phyloP scores from a whole-genome alignment of 2,888 invertebrate genomes.

The Tolmerus cingulatus region DNA sequence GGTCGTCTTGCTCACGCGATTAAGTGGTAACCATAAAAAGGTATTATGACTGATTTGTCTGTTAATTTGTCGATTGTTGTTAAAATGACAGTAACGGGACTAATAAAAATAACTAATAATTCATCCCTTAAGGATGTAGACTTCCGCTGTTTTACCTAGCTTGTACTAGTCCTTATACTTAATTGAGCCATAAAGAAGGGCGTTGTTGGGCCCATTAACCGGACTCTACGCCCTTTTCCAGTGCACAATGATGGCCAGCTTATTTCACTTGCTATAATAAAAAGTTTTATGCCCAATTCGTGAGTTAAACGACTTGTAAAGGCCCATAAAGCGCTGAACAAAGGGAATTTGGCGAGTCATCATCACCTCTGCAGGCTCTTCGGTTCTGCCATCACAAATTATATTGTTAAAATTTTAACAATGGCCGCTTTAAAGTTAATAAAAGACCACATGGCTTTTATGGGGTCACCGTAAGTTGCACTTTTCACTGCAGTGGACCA shows the following conservation, averaged over 20 bases:
- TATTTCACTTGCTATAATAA: constrained; percentile 16
- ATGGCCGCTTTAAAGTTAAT: constrained; percentile 27
- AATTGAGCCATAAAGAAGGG: constrained; percentile 21
- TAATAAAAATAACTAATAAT: not conserved
- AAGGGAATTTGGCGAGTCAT: constrained; percentile 1
- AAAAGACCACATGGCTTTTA: constrained; percentile 29
- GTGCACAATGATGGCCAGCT: constrained; percentile 12
- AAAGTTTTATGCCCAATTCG: constrained; percentile 26
- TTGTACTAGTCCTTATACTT: not conserved
- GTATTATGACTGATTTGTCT: not conserved
- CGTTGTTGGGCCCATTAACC: not conserved
- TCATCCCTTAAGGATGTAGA: not conserved
- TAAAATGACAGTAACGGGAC: not conserved
- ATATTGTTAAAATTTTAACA: constrained; percentile 15
- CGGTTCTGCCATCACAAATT: not conserved
- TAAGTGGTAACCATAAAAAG: not conserved
- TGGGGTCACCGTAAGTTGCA: not conserved
- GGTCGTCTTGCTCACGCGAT: not conserved
- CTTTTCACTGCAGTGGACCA: not conserved
- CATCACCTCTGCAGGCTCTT: not conserved
- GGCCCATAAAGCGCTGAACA: not conserved
- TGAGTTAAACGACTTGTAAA: constrained; percentile 7
- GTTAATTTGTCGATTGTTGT: not conserved
- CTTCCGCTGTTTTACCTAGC: not conserved
- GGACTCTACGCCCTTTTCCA: not conserved